Base-by-base conservation (phyloP, 2,113 vertebrate genomes). In the Alouatta palliata region DNA sequence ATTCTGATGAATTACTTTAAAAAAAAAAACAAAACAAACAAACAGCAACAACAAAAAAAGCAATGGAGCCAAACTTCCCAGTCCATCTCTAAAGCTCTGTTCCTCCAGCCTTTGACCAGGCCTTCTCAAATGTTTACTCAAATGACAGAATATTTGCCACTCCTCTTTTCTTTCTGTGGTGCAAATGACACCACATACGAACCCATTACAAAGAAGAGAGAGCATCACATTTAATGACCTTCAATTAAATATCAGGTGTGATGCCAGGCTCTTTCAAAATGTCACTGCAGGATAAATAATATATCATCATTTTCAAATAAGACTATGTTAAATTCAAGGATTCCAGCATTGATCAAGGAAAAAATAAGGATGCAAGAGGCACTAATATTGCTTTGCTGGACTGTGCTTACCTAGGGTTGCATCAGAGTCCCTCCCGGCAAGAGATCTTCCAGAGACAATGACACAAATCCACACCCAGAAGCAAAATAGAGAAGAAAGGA, bases 181-280 rank as follows among this genome's bases (percentile, higher is more conserved):
- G 14, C 27, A 30, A 3, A 10, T 1, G 14, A 10, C 5, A 64
- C 20, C 37, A 2, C 11, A 8, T 52, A 61, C 3, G 5, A 71
- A 37, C 49, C 58, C 40, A 7, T 30, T 12, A n/a, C 43, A 49
- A 5, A 90, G 25, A 35, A 5, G 76, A 4, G 4, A 11, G 4
- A 11, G 4, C 14, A 17, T 35, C 32, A 4, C 4, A 35, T 70
- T 45, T 27, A 35, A 13, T 40, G n/a, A 47, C 16, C n/a, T n/a
- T 25, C n/a, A 54, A 2, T 52, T 64, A 56, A 37, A 87, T 79
- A 64, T 35, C 30, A 6, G 4, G 13, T 64, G 7, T 30, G 23
- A 21, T 21, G 17, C 37, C 35, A 75, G 3, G 8, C 10, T 90
- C 20, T 77, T 68, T 43, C 49, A 21, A 75, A 52, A 68, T 8